Base-by-base conservation (phyloP, 1,140 invertebrate genomes). In the Oreohelix idahoensis region DNA sequence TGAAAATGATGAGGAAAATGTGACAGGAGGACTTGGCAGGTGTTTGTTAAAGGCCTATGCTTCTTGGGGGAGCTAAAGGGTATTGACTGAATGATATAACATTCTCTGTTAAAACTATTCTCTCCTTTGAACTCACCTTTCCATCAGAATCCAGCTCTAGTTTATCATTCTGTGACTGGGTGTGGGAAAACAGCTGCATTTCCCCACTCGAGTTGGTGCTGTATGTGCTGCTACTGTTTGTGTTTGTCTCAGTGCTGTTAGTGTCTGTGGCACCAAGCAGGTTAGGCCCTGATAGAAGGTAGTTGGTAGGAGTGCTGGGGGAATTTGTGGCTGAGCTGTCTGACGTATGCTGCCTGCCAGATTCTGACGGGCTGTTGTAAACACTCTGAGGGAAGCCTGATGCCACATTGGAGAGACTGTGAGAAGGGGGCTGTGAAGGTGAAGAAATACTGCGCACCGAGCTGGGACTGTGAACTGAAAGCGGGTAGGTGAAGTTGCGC, bases 401-500 rank as follows among this genome's bases (percentile, higher is more conserved):
- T n/a, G 29, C 29, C 36, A 58, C 39, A n/a, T 63, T 66, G 26
- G 63, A 36, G 66, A n/a, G 13, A 29, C 45, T 79, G 75, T 32
- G 80, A 49, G 11, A 42, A 5, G 49, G 81, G 39, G 83, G 69
- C 70, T 76, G 66, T 8, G 74, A 84, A 84, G 70, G 87, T 84
- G 69, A 86, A 85, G 71, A 84, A 75, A 49, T 85, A 87, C 13
- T 85, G 42, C 66, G 85, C 13, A 81, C 75, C 23, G 83, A 81
- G 51, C 87, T 89, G 20, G 89, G 89, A 42, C 87, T 90, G 69
- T 84, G 86, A 38, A 89, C 87, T 26, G 95, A 94, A 29, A 97
- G 90, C 13, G 95, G 94, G 88, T 95, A 97, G 92, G 96, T 97
- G 88, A 98, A 97, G 91, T 97, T 97, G 63, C 96, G 93, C 69